Base-by-base conservation (phyloP, 2,888 invertebrate species). In the Atherix ibis region DNA sequence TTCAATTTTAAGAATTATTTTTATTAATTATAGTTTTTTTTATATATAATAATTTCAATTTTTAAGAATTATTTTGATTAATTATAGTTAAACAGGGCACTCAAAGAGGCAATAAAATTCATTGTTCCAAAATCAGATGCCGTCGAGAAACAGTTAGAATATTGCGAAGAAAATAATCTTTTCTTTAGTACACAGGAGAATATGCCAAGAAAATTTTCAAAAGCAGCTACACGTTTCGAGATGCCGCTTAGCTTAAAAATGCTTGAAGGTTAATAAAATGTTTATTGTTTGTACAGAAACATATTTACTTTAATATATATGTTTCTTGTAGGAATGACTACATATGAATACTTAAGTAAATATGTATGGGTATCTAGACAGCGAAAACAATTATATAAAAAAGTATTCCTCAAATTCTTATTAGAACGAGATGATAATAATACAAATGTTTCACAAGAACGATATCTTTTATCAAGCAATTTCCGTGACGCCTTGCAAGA, bases 211-310 rank as follows among this genome's bases (percentile, higher is more conserved):
- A 71, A 76, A n/a, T 83, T 82, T 56, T 74, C 76, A 0, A 67
- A 83, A 26, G 71, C 73, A 25, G 76, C 72, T 41, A 76, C 79
- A 0, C 68, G 79, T 43, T 85, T 85, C 53, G 71, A 80, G 43
- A 59, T 87, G 33, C 81, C 82, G 1, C 66, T 84, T 40, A 75
- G 81, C 47, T 65, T 73, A 33, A 54, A 62, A 30, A 62, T 61
- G 37, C 54, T 76, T 16, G 54, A 58, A 38, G 59, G 68, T 67
- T 53, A 44, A 34, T 14, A 32, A 27, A 15, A 25, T 14, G 10
- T n/a, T 15, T 14, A 13, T 32, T 32, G 4, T 18, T 18, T 4
- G 8, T 5, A n/a, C n/a, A n/a, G n/a, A n/a, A n/a, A n/a, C n/a
- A n/a, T n/a, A n/a, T n/a, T n/a, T n/a, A n/a, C n/a, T n/a, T n/a